Evolutionary conservation across 2,888 invertebrate genomes (phyloP).

Genomic region (Lycophotia porphyrea): DNA sequence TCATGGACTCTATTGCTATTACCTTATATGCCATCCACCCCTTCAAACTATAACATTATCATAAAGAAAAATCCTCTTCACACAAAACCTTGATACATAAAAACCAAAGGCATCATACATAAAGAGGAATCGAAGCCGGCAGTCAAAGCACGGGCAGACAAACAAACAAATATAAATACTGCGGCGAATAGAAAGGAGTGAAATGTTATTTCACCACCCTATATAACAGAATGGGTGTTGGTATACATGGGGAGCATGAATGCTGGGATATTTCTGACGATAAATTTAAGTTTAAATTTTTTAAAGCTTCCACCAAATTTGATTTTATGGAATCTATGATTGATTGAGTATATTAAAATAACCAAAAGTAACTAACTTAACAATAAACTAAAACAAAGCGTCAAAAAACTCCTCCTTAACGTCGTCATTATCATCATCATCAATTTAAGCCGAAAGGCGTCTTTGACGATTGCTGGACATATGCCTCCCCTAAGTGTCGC

Average conservation of each 20-base stretch:
- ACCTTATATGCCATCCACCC: background rate
- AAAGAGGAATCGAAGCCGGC: constrained; percentile 46
- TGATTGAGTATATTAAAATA: background rate
- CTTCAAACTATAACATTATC: background rate
- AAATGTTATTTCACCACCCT: constrained; percentile 79
- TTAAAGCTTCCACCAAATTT: background rate
- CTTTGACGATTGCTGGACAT: too few relatives aligned
- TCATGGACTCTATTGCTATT: background rate
- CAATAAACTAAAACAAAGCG: too few relatives aligned
- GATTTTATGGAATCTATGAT: background rate
- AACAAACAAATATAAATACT: constrained; percentile 82
- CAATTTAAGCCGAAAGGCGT: too few relatives aligned
- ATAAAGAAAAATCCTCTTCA: constrained; percentile 28
- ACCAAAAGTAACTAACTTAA: too few relatives aligned
- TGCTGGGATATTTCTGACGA: constrained; percentile 51
- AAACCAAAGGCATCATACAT: constrained; percentile 41
- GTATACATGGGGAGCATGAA: constrained; percentile 26
- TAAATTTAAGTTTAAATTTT: background rate
- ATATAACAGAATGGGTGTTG: constrained; percentile 76
- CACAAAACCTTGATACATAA: constrained; percentile 32
- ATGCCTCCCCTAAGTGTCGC: too few relatives aligned
- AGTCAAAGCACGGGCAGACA: constrained; percentile 66
- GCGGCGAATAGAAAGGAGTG: constrained; percentile 78
- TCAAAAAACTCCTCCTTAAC: too few relatives aligned
- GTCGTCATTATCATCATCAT: too few relatives aligned